Evolutionary conservation across 2,113 vertebrate genomes (phyloP).

Genomic region (Egretta garzetta): DNA sequence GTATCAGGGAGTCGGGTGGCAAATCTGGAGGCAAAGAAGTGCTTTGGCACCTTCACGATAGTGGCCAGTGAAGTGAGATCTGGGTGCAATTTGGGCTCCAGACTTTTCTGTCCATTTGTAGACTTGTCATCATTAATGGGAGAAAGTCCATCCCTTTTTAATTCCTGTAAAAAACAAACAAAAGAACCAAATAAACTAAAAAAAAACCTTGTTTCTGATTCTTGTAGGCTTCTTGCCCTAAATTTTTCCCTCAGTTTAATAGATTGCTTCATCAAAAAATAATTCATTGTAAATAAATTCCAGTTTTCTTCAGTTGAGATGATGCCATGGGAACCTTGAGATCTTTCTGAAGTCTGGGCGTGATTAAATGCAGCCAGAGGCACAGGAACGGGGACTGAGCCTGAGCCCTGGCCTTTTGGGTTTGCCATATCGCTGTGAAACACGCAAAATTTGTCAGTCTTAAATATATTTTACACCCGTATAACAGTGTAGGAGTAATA

Average conservation of each 20-base stretch:
- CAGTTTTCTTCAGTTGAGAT: neutral
- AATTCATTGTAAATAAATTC: neutral
- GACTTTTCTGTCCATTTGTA: neutral
- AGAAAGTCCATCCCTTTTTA: neutral
- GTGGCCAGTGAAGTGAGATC: fast-evolving
- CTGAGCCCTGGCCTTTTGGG: fast-evolving
- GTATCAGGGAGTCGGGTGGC: fast-evolving
- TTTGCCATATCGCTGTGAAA: neutral
- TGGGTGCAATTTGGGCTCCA: neutral
- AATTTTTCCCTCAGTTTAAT: neutral
- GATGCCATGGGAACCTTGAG: fast-evolving
- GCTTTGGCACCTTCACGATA: neutral
- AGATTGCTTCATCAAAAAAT: neutral
- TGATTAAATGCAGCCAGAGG: neutral
- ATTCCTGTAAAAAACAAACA: neutral
- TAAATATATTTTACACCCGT: neutral
- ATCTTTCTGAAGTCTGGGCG: neutral
- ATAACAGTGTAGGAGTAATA: fast-evolving
- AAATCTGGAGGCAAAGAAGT: neutral
- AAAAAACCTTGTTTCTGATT: neutral
- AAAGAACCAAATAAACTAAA: too few species aligned
- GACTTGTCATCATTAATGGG: neutral
- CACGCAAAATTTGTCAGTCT: neutral
- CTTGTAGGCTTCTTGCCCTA: neutral
- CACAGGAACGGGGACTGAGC: neutral